These are phyloP conservation scores for Clarias pachynema DNA, from an alignment of 2,797 vertebrate species.

Conservation along the genomic window DNA sequence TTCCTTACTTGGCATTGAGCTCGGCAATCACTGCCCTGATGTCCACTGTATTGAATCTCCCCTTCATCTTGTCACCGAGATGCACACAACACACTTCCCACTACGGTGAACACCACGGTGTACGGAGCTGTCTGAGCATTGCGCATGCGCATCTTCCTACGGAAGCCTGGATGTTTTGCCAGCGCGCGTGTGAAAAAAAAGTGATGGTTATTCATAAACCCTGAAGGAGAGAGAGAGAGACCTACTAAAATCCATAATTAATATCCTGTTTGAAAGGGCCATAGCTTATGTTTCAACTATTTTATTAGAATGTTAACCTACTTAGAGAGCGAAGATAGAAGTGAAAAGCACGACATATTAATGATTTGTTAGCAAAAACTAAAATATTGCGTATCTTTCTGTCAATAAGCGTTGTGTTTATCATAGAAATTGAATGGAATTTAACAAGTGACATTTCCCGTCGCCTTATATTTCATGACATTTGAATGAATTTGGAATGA, in stretches of 20 bases:
- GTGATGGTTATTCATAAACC: neutral
- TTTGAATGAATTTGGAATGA: neutral
- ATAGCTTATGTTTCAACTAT: neutral
- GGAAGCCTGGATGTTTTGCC: conserved; percentile 58
- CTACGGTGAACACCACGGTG: neutral
- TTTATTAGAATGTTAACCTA: neutral
- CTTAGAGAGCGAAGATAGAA: neutral
- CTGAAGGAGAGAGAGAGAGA: neutral
- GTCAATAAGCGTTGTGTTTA: neutral
- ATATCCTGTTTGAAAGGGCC: neutral
- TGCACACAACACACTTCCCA: neutral
- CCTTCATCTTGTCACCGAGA: conserved; percentile 80
- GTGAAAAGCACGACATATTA: neutral
- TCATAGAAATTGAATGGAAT: neutral
- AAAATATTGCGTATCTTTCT: neutral
- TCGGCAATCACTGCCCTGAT: conserved; percentile 89
- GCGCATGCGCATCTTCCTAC: conserved; percentile 58
- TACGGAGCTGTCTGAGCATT: neutral
- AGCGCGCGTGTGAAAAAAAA: neutral
- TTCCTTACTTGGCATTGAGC: conserved; percentile 84
- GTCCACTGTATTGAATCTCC: conserved; percentile 88
- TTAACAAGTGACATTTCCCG: neutral
- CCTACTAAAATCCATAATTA: neutral
- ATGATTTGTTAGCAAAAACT: neutral
- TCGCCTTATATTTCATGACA: neutral